Base-by-base conservation (phyloP, 1,140 invertebrate species). In the Harlomillsia oculata region DNA sequence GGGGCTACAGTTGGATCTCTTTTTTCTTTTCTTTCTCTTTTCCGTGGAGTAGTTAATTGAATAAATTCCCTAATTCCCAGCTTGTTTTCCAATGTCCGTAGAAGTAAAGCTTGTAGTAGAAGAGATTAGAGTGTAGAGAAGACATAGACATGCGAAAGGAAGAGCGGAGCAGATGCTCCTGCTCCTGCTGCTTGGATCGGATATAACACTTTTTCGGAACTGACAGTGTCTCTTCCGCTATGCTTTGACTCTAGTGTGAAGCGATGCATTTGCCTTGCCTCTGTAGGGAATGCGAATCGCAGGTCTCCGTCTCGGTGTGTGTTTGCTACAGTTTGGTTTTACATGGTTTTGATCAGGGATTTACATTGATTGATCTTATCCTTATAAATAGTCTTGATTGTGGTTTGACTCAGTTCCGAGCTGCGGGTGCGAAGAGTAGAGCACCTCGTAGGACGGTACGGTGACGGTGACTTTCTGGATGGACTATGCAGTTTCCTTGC, bases 11-110 rank as follows among this genome's bases (percentile, higher is more conserved):
- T 53, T 59, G 29, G 52, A 55, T 56, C 53, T 56, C 51, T 56
- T 61, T 49, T n/a, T 6, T 30, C 28, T 44, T 41, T 30, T 43
- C 21, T 28, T 44, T 44, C 26, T 43, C 20, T 28, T 30, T n/a
- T n/a, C 41, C 46, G 45, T 55, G 46, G 56, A 63, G 56, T 59
- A 64, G 62, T 64, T 64, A 64, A 64, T 64, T 64, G 63, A 64
- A 64, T 64, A 64, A 64, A 64, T 61, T 61, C 63, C 63, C 59
- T 61, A 64, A 61, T 64, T 64, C 63, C 62, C 63, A 64, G 63
- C 59, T 61, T 61, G 59, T 64, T 64, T 64, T 61, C 63, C 59
- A 59, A 64, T 64, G 62, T 64, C 62, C 59, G 58, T 55, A 58
- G 53, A 60, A 63, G n/a, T n/a, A n/a, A n/a, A n/a, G n/a, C n/a